Evolutionary conservation across 1,140 invertebrate species (phyloP), one percentile per base, ranked within the genome.

Genomic region (Lithobius niger): DNA sequence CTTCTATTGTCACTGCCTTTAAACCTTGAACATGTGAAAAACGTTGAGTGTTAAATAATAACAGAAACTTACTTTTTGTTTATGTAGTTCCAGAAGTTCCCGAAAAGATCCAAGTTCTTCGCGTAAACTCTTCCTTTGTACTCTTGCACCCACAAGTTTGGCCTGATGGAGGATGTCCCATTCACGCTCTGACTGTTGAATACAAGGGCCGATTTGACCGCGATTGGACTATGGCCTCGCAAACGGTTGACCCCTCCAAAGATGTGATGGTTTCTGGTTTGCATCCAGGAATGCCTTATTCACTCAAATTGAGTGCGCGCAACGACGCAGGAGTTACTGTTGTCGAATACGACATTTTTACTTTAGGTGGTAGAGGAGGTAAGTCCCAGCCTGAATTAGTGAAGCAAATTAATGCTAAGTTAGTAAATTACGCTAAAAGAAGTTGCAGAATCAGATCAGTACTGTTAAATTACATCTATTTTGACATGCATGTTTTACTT

Each of bases 321-420:
- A 72, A 67, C 57, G 66, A 67, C 24, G 67, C 68, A 16, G 71
- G 71, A 3, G 68, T 68, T 1, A 70, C 67, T 1, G 67, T 68
- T 44, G 59, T 57, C 3, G 57, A 62, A 49, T 64, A 51, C 49
- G 49, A 51, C 24, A 6, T 25, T 25, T 10, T 4, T 10, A 27
- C 27, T 16, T 77, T 96, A 6, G 95, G 90, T 22, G 80, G 89
- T 57, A 89, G 86, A 62, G 93, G 92, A 80, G 87, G 88, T 92
- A 78, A 75, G 68, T 59, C 36, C n/a, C 10, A 48, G 45, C n/a
- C n/a, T n/a, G n/a, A n/a, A n/a, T n/a, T n/a, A n/a, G n/a, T n/a
- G n/a, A n/a, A n/a, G n/a, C n/a, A n/a, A n/a, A n/a, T n/a, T n/a
- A n/a, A n/a, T n/a, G n/a, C n/a, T n/a, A n/a, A n/a, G n/a, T n/a